These are phyloP conservation scores for Agrochola macilenta DNA, from an alignment of 2,888 invertebrate species.

Conservation along the genomic window DNA sequence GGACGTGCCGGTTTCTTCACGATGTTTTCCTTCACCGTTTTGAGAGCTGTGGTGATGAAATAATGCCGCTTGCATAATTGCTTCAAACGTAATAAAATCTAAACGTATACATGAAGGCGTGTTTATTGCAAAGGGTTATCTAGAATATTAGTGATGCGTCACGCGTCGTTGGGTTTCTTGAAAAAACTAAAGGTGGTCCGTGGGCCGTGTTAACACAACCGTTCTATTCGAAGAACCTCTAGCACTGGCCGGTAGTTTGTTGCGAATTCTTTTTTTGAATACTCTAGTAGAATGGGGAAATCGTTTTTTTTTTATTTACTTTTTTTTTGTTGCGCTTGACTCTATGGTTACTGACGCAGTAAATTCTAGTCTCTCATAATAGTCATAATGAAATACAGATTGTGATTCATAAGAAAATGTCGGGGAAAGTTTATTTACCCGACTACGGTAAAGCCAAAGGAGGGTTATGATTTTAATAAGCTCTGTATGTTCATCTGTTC, in stretches of 20 bases:
- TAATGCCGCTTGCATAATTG: constrained; percentile 2
- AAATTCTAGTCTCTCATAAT: neutral
- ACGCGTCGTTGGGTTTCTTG: constrained; percentile 33
- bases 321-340: neutral
- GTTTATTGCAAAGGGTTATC: constrained; percentile 45
- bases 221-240: constrained; percentile 43
- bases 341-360: neutral
- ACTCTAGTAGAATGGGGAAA: no score
- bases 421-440: neutral
- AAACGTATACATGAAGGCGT: neutral
- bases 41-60: no score
- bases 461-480: no score
- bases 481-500: neutral
- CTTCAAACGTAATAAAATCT: constrained; percentile 26
- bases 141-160: constrained; percentile 39
- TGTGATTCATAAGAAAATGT: neutral
- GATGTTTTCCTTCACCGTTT: no score
- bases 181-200: constrained; percentile 39
- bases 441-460: neutral
- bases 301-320: neutral
- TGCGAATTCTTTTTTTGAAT: constrained; percentile 29
- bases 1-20: no score
- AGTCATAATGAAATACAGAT: no score
- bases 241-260: neutral
- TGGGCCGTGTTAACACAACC: constrained; percentile 17